Percentiles rank a stretch among this genome's conserved stretches.
phyloP scores from a whole-genome alignment of 2,113 vertebrate species.

The Crypturellus undulatus region DNA sequence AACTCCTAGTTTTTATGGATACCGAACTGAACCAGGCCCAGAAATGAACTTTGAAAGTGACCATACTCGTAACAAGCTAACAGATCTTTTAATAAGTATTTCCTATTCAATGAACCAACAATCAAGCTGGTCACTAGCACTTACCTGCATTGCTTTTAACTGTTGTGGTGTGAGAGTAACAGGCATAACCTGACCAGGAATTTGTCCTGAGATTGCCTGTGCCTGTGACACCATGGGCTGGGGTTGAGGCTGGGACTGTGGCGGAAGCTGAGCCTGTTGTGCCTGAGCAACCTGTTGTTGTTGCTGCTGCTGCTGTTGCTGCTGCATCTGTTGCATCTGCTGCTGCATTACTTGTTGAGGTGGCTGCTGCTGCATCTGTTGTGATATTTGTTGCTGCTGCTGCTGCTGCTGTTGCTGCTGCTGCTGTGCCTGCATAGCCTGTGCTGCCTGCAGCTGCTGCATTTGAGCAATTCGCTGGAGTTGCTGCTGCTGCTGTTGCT shows the following conservation, averaged over 20 bases:
- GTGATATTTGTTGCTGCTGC: conserved; percentile 75
- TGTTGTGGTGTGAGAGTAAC: conserved; percentile 75
- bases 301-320: conserved; percentile 81
- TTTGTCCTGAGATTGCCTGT: conserved; percentile 79
- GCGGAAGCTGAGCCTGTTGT: conserved; percentile 76
- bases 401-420: conserved; percentile 80
- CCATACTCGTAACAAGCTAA: not conserved
- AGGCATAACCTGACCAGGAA: conserved; percentile 75
- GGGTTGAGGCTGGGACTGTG: conserved; percentile 76
- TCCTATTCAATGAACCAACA: not conserved
- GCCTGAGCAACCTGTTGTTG: conserved; percentile 84
- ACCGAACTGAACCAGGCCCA: not conserved
- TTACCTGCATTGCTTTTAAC: conserved; percentile 75
- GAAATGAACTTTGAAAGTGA: not conserved
- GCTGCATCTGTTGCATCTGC: conserved; percentile 83
- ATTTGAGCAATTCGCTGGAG: conserved; percentile 82
- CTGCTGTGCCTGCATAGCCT: conserved; percentile 75
- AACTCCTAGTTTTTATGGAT: not conserved
- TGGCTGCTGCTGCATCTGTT: conserved; percentile 80
- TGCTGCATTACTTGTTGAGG: conserved; percentile 80
- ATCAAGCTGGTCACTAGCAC: not conserved
- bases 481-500: conserved; percentile 77
- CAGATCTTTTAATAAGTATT: not conserved
- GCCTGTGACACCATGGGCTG: conserved; percentile 80
- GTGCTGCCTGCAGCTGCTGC: conserved; percentile 80